Percentiles rank a stretch among this genome's conserved stretches.
phyloP scores from a whole-genome alignment of 2,797 vertebrate species.

The Molossus molossus region DNA sequence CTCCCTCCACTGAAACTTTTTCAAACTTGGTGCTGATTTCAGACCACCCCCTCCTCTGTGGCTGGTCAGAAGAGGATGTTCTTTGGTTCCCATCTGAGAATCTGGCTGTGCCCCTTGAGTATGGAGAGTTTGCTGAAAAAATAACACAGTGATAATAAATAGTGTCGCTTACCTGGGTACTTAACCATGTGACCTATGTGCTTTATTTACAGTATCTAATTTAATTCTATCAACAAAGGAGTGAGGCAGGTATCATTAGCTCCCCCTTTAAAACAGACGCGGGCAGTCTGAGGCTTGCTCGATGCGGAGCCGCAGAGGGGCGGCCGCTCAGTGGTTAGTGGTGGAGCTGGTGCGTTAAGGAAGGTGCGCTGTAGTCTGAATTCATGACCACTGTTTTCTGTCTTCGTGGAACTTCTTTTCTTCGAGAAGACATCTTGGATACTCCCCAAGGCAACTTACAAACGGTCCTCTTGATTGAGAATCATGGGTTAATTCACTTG shows the following conservation, averaged over 20 bases:
- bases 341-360: not conserved
- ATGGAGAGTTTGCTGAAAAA: slow-evolving; percentile 60
- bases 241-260: not conserved
- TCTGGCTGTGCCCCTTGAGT: not conserved
- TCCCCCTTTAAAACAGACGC: not conserved
- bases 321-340: not conserved
- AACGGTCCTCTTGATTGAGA: not conserved
- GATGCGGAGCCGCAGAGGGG: not conserved
- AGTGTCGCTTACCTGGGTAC: not conserved
- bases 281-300: not conserved
- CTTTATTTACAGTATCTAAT: slow-evolving; percentile 54
- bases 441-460: not conserved
- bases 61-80: slow-evolving; percentile 28
- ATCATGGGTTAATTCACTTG: not conserved
- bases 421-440: slow-evolving; percentile 40
- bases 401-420: not conserved
- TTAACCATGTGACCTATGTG: slow-evolving; percentile 3
- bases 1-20: not conserved
- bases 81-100: slow-evolving; percentile 49
- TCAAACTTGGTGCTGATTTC: slow-evolving; percentile 56
- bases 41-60: not conserved
- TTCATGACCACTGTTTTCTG: not conserved
- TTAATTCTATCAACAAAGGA: not conserved
- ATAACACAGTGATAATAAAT: slow-evolving; percentile 41
- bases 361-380: not conserved